phyloP scores from a whole-genome alignment of 1,140 invertebrate species.

The Dendroctonus ponderosae region DNA sequence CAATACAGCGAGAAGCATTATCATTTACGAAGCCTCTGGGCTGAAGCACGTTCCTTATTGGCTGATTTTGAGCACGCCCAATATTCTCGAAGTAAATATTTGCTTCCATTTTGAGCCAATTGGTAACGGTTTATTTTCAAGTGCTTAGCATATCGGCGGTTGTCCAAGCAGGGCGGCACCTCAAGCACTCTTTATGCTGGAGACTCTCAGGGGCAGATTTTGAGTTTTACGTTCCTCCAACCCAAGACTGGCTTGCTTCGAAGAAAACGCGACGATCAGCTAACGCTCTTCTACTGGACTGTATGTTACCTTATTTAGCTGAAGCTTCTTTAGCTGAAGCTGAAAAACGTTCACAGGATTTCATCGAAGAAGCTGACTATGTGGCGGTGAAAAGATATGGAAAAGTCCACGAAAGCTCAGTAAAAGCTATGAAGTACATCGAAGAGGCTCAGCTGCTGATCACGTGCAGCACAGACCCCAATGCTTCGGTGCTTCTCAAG shows the following conservation, averaged over 20 bases:
- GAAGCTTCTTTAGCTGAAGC: background rate
- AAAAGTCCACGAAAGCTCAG: slow-evolving; percentile 50
- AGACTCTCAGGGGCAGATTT: slow-evolving; percentile 53
- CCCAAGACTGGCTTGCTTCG: slow-evolving; percentile 52
- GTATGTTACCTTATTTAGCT: slow-evolving; percentile 43
- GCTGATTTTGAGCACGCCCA: slow-evolving; percentile 54
- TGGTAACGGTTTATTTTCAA: slow-evolving; percentile 52
- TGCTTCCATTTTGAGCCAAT: slow-evolving; percentile 1
- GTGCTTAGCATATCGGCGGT: slow-evolving; percentile 10
- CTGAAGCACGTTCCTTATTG: slow-evolving; percentile 54
- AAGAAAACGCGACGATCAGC: slow-evolving; percentile 52
- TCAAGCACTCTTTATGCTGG: slow-evolving; percentile 53
- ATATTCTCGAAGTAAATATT: slow-evolving; percentile 48
- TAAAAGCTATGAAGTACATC: slow-evolving; percentile 50
- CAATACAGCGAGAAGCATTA: slow-evolving; percentile 56
- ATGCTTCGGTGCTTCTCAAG: slow-evolving; percentile 50
- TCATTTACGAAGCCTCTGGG: slow-evolving; percentile 55
- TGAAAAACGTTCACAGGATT: slow-evolving; percentile 44
- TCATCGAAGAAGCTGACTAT: slow-evolving; percentile 52
- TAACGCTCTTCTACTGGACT: slow-evolving; percentile 57
- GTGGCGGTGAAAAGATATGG: slow-evolving; percentile 46
- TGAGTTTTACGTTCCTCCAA: slow-evolving; percentile 52
- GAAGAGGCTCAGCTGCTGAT: slow-evolving; percentile 50
- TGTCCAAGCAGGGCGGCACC: background rate
- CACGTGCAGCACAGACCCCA: slow-evolving; percentile 55